Base-by-base conservation (phyloP, 1,140 invertebrate species). In the Drosophila sucinea region DNA sequence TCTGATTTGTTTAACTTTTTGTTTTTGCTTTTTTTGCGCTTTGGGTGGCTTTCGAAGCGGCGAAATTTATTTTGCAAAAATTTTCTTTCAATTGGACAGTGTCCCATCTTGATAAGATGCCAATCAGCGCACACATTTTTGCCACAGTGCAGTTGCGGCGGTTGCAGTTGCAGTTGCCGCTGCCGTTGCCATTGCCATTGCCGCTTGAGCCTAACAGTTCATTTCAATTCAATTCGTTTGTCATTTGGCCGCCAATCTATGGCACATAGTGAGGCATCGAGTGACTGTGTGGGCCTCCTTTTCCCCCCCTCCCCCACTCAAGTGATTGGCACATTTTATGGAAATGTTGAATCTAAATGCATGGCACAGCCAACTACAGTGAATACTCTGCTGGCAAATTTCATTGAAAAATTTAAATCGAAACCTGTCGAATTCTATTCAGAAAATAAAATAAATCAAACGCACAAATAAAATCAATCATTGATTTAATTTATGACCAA, bases 51-150 rank as follows among this genome's bases (percentile, higher is more conserved):
- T 72, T 61, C 72, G 73, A 68, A 67, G 67, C 44, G 44, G 70
- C 78, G 86, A 83, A 90, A 90, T 80, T 75, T 90, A 89, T 86
- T 90, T 85, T 85, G 70, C 76, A 85, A 90, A 75, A 73, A 85
- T 90, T 79, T 90, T 85, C 79, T 79, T 77, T 90, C 77, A 90
- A 90, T 90, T 90, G 87, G 87, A 90, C 86, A 86, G 71, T 86
- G 82, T 81, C 87, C 87, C 87, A 90, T 90, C 87, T 83, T 82
- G 87, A 90, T 90, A 90, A 90, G 86, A 90, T 90, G 86, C 76
- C 86, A 90, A 90, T 90, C 86, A 85, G 82, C 87, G 70, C 56
- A 58, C 56, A 58, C 84, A 71, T 77, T 83, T 83, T 89, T 86
- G 73, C 81, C 72, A 79, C 63, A 67, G 64, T 66, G 17, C 25